Evolutionary conservation across 2,888 invertebrate species (phyloP).

Genomic region (Plebejus argus): DNA sequence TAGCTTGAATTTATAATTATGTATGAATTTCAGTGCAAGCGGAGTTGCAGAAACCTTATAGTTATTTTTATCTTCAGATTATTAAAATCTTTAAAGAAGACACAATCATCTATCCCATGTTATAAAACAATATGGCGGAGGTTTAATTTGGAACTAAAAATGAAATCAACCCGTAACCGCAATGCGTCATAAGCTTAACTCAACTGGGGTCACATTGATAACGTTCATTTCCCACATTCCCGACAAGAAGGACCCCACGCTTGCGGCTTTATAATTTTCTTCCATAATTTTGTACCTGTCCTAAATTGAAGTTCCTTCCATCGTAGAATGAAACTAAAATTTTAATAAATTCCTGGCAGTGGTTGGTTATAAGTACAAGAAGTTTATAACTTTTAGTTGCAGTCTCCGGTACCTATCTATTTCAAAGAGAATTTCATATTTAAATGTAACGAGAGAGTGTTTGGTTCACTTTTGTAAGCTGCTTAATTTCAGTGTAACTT

Average conservation of each 20-base stretch:
- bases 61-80: not conserved
- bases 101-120: not conserved
- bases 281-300: slow-evolving; percentile 41
- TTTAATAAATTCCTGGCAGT: slow-evolving; percentile 42
- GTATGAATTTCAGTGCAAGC: too few species aligned
- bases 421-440: slow-evolving; percentile 35
- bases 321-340: slow-evolving; percentile 39
- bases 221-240: slow-evolving; percentile 9
- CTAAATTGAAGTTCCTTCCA: slow-evolving; percentile 36
- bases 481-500: slow-evolving; percentile 26
- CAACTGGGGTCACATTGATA: slow-evolving; percentile 10
- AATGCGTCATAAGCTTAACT: slow-evolving; percentile 43
- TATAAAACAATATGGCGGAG: not conserved
- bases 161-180: slow-evolving; percentile 40
- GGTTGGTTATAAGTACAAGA: slow-evolving; percentile 38
- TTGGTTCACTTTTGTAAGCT: slow-evolving; percentile 27
- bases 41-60: too few species aligned
- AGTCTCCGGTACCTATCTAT: slow-evolving; percentile 35
- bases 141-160: slow-evolving; percentile 35
- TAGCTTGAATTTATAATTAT: too few species aligned
- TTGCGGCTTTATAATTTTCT: slow-evolving; percentile 37
- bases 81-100: not conserved
- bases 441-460: slow-evolving; percentile 6
- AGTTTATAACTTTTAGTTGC: slow-evolving; percentile 37
- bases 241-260: slow-evolving; percentile 25